A percentile compares a stretch with the other conserved stretches of the same genome.
Evolutionary conservation across 2,797 vertebrate genomes (phyloP).

Genomic region (Novumbra hubbsi): DNA sequence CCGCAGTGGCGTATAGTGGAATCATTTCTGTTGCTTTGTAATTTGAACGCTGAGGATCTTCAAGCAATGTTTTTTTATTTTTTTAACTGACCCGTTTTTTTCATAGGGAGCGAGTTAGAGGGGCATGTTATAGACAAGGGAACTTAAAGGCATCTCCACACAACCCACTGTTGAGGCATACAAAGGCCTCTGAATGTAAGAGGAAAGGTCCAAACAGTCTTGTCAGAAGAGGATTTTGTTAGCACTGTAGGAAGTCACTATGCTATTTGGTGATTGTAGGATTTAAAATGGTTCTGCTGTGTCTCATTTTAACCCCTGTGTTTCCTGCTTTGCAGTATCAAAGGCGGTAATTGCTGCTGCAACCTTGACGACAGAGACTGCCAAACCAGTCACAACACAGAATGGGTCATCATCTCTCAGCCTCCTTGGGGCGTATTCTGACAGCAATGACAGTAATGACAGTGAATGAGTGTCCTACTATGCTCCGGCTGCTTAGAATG

Average conservation of each 20-base stretch:
- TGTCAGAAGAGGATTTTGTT: background rate
- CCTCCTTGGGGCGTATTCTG: slow-evolving; percentile 84
- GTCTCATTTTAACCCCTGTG: background rate
- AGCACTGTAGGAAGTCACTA: background rate
- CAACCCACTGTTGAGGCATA: background rate
- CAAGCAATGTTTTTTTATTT: too few species aligned
- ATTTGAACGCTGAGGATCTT: too few species aligned
- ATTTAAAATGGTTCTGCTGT: background rate
- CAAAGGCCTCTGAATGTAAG: background rate
- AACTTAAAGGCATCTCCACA: too few species aligned
- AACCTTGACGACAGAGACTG: background rate
- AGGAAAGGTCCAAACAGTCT: background rate
- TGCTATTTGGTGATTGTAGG: background rate
- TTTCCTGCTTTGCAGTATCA: slow-evolving; percentile 48
- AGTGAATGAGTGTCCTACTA: slow-evolving; percentile 60
- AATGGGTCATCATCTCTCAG: slow-evolving; percentile 78
- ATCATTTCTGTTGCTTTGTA: too few species aligned
- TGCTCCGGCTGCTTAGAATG: background rate
- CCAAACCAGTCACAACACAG: slow-evolving; percentile 35
- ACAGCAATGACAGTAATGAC: slow-evolving; percentile 84
- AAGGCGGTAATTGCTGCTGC: slow-evolving; percentile 24
- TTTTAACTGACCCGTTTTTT: too few species aligned
- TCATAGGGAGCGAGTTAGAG: too few species aligned
- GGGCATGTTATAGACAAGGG: too few species aligned
- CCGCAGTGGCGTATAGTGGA: too few species aligned